A percentile compares a stretch with the other conserved stretches of the same genome.
These are phyloP conservation scores for Drosophila virilis DNA, from an alignment of 1,140 invertebrate genomes.

Conservation along the genomic window DNA sequence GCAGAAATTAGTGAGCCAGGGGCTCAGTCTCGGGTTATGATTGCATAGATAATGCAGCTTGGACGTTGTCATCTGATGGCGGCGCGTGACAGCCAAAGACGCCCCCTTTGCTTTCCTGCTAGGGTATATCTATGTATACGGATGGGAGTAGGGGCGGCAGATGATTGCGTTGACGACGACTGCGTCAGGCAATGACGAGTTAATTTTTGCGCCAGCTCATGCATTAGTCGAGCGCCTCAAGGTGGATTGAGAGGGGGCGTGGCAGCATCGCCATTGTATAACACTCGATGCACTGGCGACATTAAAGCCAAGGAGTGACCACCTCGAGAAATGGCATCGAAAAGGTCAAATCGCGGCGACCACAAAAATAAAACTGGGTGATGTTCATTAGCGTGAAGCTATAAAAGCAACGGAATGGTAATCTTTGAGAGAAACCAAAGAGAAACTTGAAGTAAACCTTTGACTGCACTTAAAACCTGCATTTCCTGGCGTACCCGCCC, in stretches of 20 bases:
- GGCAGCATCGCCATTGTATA: conserved; percentile 58
- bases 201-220: conserved; percentile 76
- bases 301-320: conserved; percentile 77
- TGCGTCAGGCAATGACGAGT: conserved; percentile 72
- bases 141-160: conserved; percentile 4
- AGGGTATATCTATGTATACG: conserved; percentile 1
- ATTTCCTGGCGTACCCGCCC: conserved; percentile 40
- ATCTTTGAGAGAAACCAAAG: conserved; percentile 23
- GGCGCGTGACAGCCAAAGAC: conserved; percentile 71
- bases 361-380: conserved; percentile 70
- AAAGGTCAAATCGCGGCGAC: conserved; percentile 48
- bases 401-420: conserved; percentile 41
- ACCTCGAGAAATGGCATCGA: conserved; percentile 61
- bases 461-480: conserved; percentile 53
- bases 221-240: conserved; percentile 62
- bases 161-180: conserved; percentile 44
- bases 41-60: conserved; percentile 60
- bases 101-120: conserved; percentile 25
- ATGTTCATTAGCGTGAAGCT: conserved; percentile 82
- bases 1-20: conserved; percentile 45
- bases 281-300: conserved; percentile 59
- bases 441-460: conserved; percentile 46
- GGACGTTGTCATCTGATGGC: conserved; percentile 56
- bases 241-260: conserved; percentile 28
- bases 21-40: conserved; percentile 23